Evolutionary conservation across 2,797 vertebrate species (phyloP).

Genomic region (Galago senegalensis): DNA sequence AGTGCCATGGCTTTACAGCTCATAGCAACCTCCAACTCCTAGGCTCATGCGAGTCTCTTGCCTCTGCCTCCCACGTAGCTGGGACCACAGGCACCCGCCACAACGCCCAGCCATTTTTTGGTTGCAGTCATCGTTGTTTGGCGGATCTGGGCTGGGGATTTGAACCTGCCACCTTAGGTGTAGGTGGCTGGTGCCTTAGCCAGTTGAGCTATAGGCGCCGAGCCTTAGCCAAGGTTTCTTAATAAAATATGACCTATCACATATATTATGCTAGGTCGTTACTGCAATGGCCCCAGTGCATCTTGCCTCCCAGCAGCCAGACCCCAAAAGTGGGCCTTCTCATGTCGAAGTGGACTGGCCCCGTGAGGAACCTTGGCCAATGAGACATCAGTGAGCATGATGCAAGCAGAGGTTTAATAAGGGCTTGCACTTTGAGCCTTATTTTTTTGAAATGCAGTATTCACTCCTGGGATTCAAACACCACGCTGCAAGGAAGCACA

Average conservation of each 20-base stretch:
- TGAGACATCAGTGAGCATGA: neutral
- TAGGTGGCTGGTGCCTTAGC: too few relatives aligned
- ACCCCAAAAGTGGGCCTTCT: neutral
- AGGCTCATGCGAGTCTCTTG: too few relatives aligned
- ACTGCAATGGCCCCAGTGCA: neutral
- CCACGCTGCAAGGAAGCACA: neutral
- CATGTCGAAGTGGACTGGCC: neutral
- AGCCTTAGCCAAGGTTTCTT: neutral
- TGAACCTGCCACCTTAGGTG: too few relatives aligned
- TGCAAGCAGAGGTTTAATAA: neutral
- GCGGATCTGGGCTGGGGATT: too few relatives aligned
- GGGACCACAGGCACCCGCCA: too few relatives aligned
- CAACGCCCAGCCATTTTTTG: too few relatives aligned
- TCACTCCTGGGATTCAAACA: neutral
- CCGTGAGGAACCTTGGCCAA: neutral
- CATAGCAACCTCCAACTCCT: too few relatives aligned
- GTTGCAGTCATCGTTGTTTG: too few relatives aligned
- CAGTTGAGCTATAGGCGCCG: too few relatives aligned
- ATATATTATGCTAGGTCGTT: neutral
- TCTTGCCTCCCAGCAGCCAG: neutral
- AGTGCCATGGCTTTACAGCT: too few relatives aligned
- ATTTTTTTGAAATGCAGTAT: neutral
- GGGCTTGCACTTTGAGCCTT: neutral
- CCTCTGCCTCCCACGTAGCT: too few relatives aligned
- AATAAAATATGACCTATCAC: neutral